Evolutionary conservation across 2,113 vertebrate genomes (phyloP).

Genomic region (Peromyscus leucopus): DNA sequence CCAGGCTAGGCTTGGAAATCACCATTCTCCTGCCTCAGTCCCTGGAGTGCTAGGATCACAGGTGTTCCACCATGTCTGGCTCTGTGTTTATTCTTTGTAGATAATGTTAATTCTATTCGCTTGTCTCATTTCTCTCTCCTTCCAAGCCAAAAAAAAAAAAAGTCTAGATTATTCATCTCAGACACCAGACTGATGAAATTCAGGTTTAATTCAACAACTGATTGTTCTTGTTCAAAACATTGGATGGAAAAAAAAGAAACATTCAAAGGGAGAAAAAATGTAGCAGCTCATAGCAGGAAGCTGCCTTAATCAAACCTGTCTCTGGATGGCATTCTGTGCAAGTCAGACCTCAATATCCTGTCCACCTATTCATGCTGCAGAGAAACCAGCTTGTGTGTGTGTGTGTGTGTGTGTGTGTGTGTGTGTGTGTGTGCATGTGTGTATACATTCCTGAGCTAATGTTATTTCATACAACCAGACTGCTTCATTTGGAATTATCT

Average conservation of each 20-base stretch:
- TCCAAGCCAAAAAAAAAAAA: conserved; percentile 7
- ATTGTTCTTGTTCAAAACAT: conserved; percentile 73
- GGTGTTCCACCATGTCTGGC: not conserved
- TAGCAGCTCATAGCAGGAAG: not conserved
- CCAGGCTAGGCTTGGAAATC: not conserved
- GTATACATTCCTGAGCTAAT: not conserved
- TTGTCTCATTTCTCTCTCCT: not conserved
- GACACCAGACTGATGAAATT: conserved; percentile 68
- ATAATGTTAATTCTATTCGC: not conserved
- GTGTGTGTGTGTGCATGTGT: not conserved
- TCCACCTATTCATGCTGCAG: not conserved
- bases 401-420: not conserved
- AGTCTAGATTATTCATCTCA: conserved; percentile 43
- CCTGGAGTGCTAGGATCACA: not conserved
- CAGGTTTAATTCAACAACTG: conserved; percentile 73
- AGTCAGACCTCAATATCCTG: not conserved
- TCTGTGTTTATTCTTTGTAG: not conserved
- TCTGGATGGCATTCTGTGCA: not conserved
- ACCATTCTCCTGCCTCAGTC: not conserved
- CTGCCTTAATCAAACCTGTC: conserved; percentile 44
- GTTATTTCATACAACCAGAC: not conserved
- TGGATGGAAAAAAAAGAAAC: not conserved
- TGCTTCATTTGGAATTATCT: conserved; percentile 19
- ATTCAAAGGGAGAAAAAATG: conserved; percentile 36
- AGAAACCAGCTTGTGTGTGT: not conserved